Evolutionary conservation across 2,888 invertebrate genomes (phyloP), one percentile per base, ranked within the genome.

Genomic region (Caenorhabditis uteleia): DNA sequence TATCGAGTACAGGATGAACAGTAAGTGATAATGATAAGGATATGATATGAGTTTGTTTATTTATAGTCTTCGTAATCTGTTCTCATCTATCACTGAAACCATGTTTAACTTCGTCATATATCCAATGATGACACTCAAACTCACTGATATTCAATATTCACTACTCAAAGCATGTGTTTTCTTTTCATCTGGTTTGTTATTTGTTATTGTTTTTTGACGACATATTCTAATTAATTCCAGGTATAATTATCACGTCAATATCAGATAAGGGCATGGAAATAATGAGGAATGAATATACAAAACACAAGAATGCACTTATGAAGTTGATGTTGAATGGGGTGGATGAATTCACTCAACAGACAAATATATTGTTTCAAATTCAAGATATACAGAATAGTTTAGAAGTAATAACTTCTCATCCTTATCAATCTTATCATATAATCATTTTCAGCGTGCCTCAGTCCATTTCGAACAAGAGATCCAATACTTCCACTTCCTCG

Each of bases 151-250:
- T 2, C 68, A 71, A 16, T 68, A 59, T 38, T 46, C 53, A 12
- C 57, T 71, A 25, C 58, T 71, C 20, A 71, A 71, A 53, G 68
- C 68, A 0, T 61, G 55, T 33, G 56, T 71, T n/a, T 60, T 71
- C 47, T 66, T 61, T 36, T 62, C 59, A 26, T 40, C 59, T 56
- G 68, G 70, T 71, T 21, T 16, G 38, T 57, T 7, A 2, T 16
- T 6, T 18, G 16, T 29, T 27, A 21, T 16, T 20, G 7, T 4
- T 10, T 7, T 20, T 25, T 20, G 23, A 21, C 5, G 20, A 20
- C 23, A 10, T 3, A 20, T 7, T 39, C 21, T 16, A 39, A 26
- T 36, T 46, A 25, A 34, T 46, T 46, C 10, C 42, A 61, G 61
- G 61, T 20, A 46, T 55, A 5, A 39, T 40, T 20, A 21, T 43